These are phyloP conservation scores for Pheosia tremula DNA, from an alignment of 2,888 invertebrate species.

Conservation along the genomic window DNA sequence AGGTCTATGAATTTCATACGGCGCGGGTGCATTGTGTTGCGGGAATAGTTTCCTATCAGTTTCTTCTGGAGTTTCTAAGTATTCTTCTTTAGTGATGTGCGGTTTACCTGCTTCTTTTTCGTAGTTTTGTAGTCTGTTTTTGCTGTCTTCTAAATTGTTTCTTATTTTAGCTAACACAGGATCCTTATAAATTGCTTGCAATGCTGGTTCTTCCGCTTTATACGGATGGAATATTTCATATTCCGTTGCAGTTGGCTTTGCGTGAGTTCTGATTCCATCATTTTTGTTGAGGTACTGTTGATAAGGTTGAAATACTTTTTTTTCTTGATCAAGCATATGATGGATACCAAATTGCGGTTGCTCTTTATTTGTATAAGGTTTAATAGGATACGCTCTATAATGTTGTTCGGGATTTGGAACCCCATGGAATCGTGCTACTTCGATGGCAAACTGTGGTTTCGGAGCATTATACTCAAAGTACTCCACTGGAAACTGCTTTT, in stretches of 20 bases:
- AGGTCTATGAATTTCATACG: conserved; percentile 70
- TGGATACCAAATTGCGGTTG: conserved; percentile 67
- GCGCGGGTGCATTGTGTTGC: conserved; percentile 62
- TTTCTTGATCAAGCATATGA: conserved; percentile 54
- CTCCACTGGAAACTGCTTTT: conserved; percentile 55
- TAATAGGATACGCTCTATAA: conserved; percentile 64
- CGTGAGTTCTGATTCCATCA: conserved; percentile 38
- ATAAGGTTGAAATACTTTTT: conserved; percentile 52
- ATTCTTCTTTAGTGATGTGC: conserved; percentile 63
- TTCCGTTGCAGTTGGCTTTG: conserved; percentile 55
- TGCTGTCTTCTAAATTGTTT: conserved; percentile 60
- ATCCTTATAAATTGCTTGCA: conserved; percentile 68
- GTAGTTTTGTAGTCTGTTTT: conserved; percentile 62
- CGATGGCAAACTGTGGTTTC: conserved; percentile 72
- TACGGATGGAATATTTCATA: conserved; percentile 78
- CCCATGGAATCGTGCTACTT: conserved; percentile 70
- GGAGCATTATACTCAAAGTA: conserved; percentile 73
- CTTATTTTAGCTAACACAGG: conserved; percentile 66
- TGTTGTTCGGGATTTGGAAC: conserved; percentile 65
- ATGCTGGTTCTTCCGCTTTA: conserved; percentile 66
- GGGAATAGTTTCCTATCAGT: conserved; percentile 66
- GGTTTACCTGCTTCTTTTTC: conserved; percentile 66
- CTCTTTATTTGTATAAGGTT: conserved; percentile 56
- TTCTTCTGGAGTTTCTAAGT: conserved; percentile 67
- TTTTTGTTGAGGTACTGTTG: conserved; percentile 58